These are phyloP conservation scores for Caretta caretta DNA, from an alignment of 2,113 vertebrate species.

Conservation along the genomic window DNA sequence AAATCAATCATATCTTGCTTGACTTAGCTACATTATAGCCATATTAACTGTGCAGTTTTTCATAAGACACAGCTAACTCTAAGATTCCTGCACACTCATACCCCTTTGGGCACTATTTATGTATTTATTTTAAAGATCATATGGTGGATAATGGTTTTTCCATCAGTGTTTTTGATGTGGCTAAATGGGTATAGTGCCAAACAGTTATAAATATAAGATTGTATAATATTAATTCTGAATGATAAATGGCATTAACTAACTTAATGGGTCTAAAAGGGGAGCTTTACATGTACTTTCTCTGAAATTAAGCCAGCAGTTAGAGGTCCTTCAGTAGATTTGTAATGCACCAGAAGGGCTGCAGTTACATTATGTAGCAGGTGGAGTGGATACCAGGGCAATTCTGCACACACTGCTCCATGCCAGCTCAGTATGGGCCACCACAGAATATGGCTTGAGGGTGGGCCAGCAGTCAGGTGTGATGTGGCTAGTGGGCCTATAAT, in stretches of 20 bases:
- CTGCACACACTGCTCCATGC: not conserved
- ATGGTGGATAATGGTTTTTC: not conserved
- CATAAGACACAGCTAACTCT: slow-evolving; percentile 31
- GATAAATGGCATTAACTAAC: not conserved
- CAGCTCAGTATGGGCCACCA: not conserved
- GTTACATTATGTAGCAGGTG: not conserved
- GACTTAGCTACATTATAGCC: slow-evolving; percentile 48
- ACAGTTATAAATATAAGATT: fast-evolving
- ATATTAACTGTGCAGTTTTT: slow-evolving; percentile 50
- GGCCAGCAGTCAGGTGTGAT: not conserved
- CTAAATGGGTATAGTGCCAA: not conserved
- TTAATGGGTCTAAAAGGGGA: not conserved
- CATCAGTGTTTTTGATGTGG: not conserved
- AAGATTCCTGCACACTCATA: not conserved
- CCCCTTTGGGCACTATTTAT: not conserved
- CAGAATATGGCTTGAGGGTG: not conserved
- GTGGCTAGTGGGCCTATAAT: fast-evolving
- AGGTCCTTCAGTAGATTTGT: not conserved
- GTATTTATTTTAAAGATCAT: slow-evolving; percentile 3
- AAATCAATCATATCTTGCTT: slow-evolving; percentile 73
- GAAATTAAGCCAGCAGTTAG: not conserved
- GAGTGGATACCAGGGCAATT: not conserved
- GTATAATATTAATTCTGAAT: not conserved
- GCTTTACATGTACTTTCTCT: not conserved
- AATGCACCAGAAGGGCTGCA: not conserved